A percentile compares a stretch with the other conserved stretches of the same genome.
phyloP scores from a whole-genome alignment of 2,113 vertebrate genomes.

The Lampris megalopsis region DNA sequence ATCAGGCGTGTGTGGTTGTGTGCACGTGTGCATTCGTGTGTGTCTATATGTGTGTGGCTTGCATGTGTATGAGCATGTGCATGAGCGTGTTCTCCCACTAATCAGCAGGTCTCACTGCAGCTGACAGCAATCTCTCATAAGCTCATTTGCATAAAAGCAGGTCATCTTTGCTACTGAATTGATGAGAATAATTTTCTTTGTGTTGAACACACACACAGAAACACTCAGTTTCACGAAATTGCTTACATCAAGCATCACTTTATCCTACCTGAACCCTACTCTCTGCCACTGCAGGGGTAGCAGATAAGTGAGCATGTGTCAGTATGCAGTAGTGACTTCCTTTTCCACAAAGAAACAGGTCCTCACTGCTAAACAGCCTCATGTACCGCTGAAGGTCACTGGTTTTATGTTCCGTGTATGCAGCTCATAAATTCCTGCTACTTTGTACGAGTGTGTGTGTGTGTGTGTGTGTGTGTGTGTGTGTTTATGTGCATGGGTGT shows the following conservation, averaged over 20 bases:
- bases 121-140: constrained; percentile 42
- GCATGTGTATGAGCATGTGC: no score
- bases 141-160: constrained; percentile 56
- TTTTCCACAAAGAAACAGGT: constrained; percentile 69
- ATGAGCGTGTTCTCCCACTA: constrained; percentile 20
- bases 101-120: constrained; percentile 49
- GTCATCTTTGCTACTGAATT: constrained; percentile 42
- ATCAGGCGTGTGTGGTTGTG: background rate
- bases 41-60: constrained; percentile 6
- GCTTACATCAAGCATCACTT: constrained; percentile 39
- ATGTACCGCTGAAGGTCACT: constrained; percentile 77
- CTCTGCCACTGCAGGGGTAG: background rate
- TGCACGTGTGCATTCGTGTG: constrained; percentile 2
- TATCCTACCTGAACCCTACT: constrained; percentile 19
- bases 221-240: constrained; percentile 13
- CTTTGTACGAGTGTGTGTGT: constrained; percentile 68
- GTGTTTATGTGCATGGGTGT: constrained; percentile 24
- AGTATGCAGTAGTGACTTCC: constrained; percentile 58
- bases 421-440: constrained; percentile 81
- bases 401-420: constrained; percentile 81
- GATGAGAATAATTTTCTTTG: constrained; percentile 26
- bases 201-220: constrained; percentile 19
- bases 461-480: constrained; percentile 30
- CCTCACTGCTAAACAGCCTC: constrained; percentile 62
- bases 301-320: constrained; percentile 35